Percentiles rank a stretch among this genome's conserved stretches.
Conservation (phyloP, 2,113 vertebrate species). For the Eurystomus gularis region DNA sequence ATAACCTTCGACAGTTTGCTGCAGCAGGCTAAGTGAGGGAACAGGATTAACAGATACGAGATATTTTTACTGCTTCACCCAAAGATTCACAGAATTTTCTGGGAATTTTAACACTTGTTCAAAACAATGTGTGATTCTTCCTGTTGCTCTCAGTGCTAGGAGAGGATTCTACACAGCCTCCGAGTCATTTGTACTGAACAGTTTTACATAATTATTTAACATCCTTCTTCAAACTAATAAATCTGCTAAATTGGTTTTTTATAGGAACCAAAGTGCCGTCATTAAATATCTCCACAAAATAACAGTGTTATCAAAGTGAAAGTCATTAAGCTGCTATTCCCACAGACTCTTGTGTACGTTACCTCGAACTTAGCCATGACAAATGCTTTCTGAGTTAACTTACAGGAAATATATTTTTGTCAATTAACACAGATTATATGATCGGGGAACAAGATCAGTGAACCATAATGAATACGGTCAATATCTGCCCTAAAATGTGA, state of each 20-base stretch:
- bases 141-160: neutral
- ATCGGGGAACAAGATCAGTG: neutral
- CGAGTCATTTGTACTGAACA: conserved; percentile 36
- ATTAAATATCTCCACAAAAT: conserved; percentile 44
- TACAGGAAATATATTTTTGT: neutral
- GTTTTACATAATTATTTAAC: conserved; percentile 49
- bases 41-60: conserved; percentile 58
- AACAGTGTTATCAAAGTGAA: conserved; percentile 9
- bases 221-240: conserved; percentile 57
- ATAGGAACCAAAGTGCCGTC: conserved; percentile 11
- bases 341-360: neutral
- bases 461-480: neutral
- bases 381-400: conserved; percentile 15
- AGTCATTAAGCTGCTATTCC: conserved; percentile 32
- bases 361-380: neutral
- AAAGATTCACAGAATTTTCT: conserved; percentile 55
- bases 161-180: conserved; percentile 38
- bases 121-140: conserved; percentile 58
- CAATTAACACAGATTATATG: neutral
- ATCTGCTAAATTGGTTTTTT: conserved; percentile 38
- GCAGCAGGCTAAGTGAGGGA: conserved; percentile 47
- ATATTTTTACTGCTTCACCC: conserved; percentile 58
- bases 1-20: conserved; percentile 31
- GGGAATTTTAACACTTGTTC: conserved; percentile 63
- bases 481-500: neutral